phyloP scores from a whole-genome alignment of 2,888 invertebrate species.

The Campoletis raptor region DNA sequence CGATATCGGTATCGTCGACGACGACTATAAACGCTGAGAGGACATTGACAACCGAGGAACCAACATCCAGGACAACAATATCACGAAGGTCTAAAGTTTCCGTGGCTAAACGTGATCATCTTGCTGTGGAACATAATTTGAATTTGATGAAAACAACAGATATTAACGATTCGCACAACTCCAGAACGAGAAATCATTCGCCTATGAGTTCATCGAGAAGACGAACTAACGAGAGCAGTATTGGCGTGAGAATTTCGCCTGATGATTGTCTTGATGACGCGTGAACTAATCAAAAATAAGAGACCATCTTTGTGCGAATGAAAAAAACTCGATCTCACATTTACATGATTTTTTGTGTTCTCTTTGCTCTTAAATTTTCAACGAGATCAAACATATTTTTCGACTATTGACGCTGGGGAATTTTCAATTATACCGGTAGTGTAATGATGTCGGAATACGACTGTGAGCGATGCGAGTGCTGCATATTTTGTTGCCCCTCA shows the following conservation, averaged over 20 bases:
- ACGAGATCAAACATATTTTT: constrained; percentile 20
- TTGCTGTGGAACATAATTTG: neutral
- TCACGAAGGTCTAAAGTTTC: constrained; percentile 16
- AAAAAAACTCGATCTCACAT: constrained; percentile 9
- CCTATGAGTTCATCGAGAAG: constrained; percentile 22
- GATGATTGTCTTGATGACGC: constrained; percentile 75
- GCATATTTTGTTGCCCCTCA: neutral
- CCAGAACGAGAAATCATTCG: neutral
- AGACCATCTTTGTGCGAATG: constrained; percentile 1
- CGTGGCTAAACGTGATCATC: neutral
- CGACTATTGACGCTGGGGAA: constrained; percentile 45
- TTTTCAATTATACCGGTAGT: constrained; percentile 66
- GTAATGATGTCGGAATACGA: constrained; percentile 64
- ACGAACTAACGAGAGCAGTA: constrained; percentile 43
- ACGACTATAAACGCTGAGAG: constrained; percentile 43
- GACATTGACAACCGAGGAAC: constrained; percentile 29
- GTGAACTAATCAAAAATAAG: constrained; percentile 60
- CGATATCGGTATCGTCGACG: constrained; percentile 46
- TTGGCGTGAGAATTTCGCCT: constrained; percentile 75
- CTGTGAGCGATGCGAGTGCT: neutral
- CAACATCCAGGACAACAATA: constrained; percentile 33
- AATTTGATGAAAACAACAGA: constrained; percentile 11
- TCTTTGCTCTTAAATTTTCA: neutral
- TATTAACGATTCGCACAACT: constrained; percentile 10
- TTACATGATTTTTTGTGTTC: constrained; percentile 2